Evolutionary conservation across 2,888 invertebrate species (phyloP).

Genomic region (Didymodactylos carnosus): DNA sequence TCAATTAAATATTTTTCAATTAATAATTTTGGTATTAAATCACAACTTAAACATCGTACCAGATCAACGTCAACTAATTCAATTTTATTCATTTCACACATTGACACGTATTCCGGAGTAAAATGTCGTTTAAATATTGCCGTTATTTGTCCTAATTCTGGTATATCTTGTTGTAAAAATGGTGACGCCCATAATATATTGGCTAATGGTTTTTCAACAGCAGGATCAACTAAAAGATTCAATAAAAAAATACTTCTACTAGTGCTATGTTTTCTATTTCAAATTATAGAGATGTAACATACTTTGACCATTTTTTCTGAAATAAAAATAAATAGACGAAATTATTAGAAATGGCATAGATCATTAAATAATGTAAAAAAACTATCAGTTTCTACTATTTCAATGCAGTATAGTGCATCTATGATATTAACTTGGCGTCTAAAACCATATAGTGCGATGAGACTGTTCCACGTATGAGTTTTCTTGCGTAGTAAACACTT

Average conservation of each 20-base stretch:
- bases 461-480: too few relatives aligned
- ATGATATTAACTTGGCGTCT: too few relatives aligned
- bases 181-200: constrained; percentile 93
- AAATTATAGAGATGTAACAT: too few relatives aligned
- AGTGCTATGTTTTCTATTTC: too few relatives aligned
- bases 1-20: constrained; percentile 79
- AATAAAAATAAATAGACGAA: not conserved
- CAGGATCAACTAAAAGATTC: constrained; percentile 71
- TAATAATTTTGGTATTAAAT: constrained; percentile 78
- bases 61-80: constrained; percentile 70
- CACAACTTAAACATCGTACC: constrained; percentile 71
- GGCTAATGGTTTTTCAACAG: constrained; percentile 79
- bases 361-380: too few relatives aligned
- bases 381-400: too few relatives aligned
- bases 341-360: too few relatives aligned
- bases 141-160: constrained; percentile 23
- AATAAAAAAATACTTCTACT: too few relatives aligned
- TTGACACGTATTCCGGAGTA: constrained; percentile 38
- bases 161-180: constrained; percentile 45
- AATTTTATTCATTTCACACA: constrained; percentile 59
- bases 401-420: too few relatives aligned
- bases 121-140: not conserved
- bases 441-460: too few relatives aligned
- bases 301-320: not conserved
- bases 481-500: too few relatives aligned